Conservation (phyloP, 2,113 vertebrate species). For the Nanorana parkeri region DNA sequence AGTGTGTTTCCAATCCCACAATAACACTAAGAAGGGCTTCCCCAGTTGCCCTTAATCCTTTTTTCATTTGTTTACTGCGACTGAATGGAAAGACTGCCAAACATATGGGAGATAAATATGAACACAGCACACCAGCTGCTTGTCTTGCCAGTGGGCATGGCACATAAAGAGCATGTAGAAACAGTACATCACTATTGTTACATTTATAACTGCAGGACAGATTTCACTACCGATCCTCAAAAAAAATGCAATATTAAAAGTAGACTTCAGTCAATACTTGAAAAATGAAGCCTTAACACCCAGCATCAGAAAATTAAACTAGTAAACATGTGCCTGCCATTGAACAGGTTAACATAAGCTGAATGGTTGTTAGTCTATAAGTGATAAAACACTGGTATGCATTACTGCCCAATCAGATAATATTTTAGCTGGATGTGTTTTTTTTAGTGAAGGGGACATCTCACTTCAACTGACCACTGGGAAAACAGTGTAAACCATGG, state of each 20-base stretch:
- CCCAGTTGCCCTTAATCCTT: slow-evolving; percentile 47
- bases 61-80: background rate
- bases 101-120: slow-evolving; percentile 41
- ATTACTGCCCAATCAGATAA: no score
- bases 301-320: no score
- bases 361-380: no score
- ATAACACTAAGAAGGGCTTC: slow-evolving; percentile 28
- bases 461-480: no score
- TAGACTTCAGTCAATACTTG: no score
- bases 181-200: slow-evolving; percentile 9
- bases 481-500: no score
- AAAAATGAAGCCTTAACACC: no score
- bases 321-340: no score
- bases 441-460: no score
- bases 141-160: slow-evolving; percentile 5
- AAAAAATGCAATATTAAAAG: background rate
- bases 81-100: slow-evolving; percentile 29
- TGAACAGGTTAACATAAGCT: no score
- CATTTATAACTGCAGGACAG: background rate
- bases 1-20: background rate
- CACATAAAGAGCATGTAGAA: slow-evolving; percentile 21
- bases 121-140: slow-evolving; percentile 23
- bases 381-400: no score
- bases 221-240: background rate
- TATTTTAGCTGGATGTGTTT: no score